phyloP scores from a whole-genome alignment of 2,797 vertebrate genomes.

The Malacoctenus gilli region DNA sequence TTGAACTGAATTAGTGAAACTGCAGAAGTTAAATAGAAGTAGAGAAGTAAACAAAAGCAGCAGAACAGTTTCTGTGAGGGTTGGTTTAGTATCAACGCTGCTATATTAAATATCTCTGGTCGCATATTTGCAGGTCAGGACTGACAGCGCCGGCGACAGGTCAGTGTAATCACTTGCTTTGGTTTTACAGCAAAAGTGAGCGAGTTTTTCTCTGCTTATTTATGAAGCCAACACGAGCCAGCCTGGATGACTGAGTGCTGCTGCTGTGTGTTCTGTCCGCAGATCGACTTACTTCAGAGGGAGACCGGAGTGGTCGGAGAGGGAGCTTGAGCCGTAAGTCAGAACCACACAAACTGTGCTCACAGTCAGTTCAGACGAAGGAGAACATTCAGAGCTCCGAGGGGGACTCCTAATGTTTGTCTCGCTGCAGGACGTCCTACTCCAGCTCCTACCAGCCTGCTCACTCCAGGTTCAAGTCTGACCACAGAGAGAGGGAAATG shows the following conservation, averaged over 20 bases:
- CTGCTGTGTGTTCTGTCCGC: conserved; percentile 2
- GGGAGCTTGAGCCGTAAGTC: conserved; percentile 57
- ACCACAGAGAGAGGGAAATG: conserved; percentile 39
- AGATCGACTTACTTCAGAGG: conserved; percentile 59
- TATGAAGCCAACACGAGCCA: too few relatives aligned
- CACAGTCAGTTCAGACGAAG: too few relatives aligned
- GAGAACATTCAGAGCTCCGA: too few relatives aligned
- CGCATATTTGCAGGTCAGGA: conserved; percentile 59
- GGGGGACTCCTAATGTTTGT: neutral
- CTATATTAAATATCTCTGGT: too few relatives aligned
- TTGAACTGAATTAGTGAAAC: too few relatives aligned
- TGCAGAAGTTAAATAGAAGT: too few relatives aligned
- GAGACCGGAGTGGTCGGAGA: conserved; percentile 49
- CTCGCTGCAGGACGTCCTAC: conserved; percentile 50
- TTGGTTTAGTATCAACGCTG: too few relatives aligned
- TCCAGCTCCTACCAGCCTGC: conserved; percentile 5
- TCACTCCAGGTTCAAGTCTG: conserved; percentile 33
- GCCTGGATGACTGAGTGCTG: too few relatives aligned
- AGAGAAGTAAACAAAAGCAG: too few relatives aligned
- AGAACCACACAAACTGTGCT: neutral
- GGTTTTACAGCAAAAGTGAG: neutral
- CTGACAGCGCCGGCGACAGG: conserved; percentile 53
- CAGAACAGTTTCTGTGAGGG: too few relatives aligned
- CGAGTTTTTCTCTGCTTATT: too few relatives aligned
- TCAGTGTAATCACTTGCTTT: conserved; percentile 32